These are phyloP conservation scores for Pteronotus mesoamericanus DNA, from an alignment of 2,797 vertebrate species.

Conservation along the genomic window DNA sequence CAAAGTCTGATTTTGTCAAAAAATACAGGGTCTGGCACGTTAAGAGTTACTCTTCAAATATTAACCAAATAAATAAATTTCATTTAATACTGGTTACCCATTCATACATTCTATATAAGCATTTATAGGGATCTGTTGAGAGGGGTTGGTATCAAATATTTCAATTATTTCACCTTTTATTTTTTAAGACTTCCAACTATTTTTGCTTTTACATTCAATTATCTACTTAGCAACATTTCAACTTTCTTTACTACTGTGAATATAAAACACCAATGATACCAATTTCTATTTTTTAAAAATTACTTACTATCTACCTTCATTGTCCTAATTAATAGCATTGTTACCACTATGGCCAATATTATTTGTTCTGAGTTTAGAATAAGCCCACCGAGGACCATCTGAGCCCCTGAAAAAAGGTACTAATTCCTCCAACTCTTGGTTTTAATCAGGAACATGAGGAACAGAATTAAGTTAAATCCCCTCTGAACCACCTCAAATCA, in stretches of 20 bases:
- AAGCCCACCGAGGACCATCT: not conserved
- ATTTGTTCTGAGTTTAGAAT: constrained; percentile 6
- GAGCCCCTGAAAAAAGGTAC: not conserved
- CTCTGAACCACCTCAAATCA: not conserved
- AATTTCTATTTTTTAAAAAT: not conserved
- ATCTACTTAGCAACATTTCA: constrained; percentile 8
- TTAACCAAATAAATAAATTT: constrained; percentile 10
- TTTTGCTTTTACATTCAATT: constrained; percentile 12
- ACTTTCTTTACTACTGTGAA: not conserved
- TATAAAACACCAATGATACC: not conserved
- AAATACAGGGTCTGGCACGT: not conserved
- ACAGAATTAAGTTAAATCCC: constrained; percentile 5
- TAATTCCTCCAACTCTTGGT: not conserved
- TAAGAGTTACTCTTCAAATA: constrained; percentile 11
- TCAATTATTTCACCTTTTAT: not conserved
- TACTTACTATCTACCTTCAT: not conserved
- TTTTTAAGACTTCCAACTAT: not conserved
- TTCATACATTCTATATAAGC: not conserved
- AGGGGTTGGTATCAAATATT: not conserved
- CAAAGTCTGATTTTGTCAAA: not conserved
- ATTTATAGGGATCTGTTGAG: not conserved
- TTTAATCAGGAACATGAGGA: not conserved
- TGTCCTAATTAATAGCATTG: not conserved
- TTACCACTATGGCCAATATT: not conserved
- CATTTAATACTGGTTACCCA: not conserved